These are phyloP conservation scores for Mixornis gularis DNA, from an alignment of 2,113 vertebrate species.

Conservation along the genomic window DNA sequence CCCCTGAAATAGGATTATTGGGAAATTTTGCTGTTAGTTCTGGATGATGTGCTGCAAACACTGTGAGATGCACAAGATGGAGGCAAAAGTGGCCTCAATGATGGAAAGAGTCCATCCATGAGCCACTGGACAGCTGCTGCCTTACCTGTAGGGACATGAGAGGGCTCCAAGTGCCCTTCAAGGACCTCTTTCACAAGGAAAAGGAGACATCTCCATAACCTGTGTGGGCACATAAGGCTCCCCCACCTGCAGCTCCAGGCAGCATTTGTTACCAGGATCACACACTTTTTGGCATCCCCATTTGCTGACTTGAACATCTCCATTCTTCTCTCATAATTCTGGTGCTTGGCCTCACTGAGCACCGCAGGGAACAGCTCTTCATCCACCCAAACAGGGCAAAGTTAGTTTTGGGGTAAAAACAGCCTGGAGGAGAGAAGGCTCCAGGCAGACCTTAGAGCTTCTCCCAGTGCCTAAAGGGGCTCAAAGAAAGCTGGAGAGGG, in stretches of 20 bases:
- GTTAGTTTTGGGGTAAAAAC: not conserved
- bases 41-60: not conserved
- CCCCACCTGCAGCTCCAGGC: not conserved
- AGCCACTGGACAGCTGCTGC: not conserved
- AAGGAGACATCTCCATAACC: not conserved
- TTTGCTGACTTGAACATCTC: not conserved
- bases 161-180: not conserved
- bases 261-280: not conserved
- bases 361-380: rapidly evolving
- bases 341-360: not conserved
- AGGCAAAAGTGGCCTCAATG: not conserved
- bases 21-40: not conserved
- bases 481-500: not conserved
- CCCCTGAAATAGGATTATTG: not conserved
- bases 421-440: not conserved
- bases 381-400: not conserved
- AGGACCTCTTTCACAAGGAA: not conserved
- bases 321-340: not conserved
- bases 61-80: not conserved
- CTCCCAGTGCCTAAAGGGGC: not conserved
- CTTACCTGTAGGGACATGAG: not conserved
- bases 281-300: not conserved
- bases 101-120: not conserved
- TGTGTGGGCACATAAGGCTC: not conserved
- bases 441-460: not conserved